Conservation (phyloP, 2,797 vertebrate species). For the Dromococcyx pavoninus region DNA sequence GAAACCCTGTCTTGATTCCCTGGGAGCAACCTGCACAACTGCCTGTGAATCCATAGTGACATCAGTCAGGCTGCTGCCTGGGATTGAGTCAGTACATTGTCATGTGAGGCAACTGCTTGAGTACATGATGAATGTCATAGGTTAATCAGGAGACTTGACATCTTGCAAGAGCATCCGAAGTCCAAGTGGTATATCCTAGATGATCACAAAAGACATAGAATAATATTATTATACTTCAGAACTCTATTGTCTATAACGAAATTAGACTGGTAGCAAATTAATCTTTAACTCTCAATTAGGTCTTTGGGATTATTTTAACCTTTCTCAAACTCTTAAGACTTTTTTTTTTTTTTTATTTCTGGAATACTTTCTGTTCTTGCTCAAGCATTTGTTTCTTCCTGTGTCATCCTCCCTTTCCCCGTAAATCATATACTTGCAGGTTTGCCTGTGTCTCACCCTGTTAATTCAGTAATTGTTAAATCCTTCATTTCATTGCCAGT, state of each 20-base stretch:
- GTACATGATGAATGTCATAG: not conserved
- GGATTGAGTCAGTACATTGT: not conserved
- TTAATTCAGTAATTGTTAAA: not conserved
- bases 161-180: not conserved
- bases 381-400: not conserved
- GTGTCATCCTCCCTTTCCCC: not conserved
- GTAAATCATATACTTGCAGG: not conserved
- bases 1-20: not conserved
- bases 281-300: not conserved
- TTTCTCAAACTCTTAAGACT: not conserved
- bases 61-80: not conserved
- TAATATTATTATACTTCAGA: not conserved
- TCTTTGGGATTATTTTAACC: not conserved
- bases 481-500: not conserved
- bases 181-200: not conserved
- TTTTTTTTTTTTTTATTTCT: not conserved
- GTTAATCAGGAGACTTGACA: not conserved
- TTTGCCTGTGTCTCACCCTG: not conserved
- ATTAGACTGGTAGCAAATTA: not conserved
- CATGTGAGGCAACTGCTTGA: not conserved
- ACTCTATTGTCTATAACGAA: not conserved
- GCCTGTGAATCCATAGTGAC: too few species aligned
- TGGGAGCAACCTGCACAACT: not conserved
- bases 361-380: not conserved
- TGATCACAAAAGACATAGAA: not conserved